Evolutionary conservation across 2,113 vertebrate genomes (phyloP).

Genomic region (Hyla sarda): DNA sequence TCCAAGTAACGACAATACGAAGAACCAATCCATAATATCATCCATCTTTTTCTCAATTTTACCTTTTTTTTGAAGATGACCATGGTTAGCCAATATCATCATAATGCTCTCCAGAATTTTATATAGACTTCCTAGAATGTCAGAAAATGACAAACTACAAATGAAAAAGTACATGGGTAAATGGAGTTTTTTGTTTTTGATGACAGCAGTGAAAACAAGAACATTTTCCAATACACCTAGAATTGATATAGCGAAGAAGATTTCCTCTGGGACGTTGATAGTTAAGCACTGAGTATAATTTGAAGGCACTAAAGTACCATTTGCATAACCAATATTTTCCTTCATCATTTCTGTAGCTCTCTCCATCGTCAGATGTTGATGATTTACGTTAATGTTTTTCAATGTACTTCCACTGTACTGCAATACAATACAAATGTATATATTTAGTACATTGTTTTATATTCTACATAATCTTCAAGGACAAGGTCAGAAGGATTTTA

Average conservation of each 20-base stretch:
- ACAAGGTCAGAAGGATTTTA: background rate
- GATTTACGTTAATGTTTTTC: background rate
- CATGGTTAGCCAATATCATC: constrained; percentile 79
- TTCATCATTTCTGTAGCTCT: constrained; percentile 58
- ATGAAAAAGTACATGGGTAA: constrained; percentile 95
- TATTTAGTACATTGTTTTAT: background rate
- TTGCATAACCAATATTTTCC: constrained; percentile 58
- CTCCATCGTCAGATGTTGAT: constrained; percentile 61
- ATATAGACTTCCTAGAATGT: constrained; percentile 87
- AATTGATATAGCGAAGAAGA: constrained; percentile 85
- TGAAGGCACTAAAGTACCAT: constrained; percentile 63
- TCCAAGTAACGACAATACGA: constrained; percentile 88
- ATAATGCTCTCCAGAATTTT: constrained; percentile 89
- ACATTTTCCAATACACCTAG: constrained; percentile 89
- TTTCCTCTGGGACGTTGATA: constrained; percentile 80
- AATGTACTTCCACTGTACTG: background rate
- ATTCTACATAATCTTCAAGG: no score
- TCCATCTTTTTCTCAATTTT: constrained; percentile 80
- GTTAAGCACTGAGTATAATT: constrained; percentile 80
- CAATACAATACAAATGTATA: background rate
- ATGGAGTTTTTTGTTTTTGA: constrained; percentile 89
- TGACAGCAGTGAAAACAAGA: constrained; percentile 85
- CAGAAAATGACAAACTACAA: constrained; percentile 92
- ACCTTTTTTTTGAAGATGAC: constrained; percentile 76
- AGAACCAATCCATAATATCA: constrained; percentile 87